A percentile compares a stretch with the other conserved stretches of the same genome.
phyloP scores from a whole-genome alignment of 1,140 invertebrate genomes.

The Mizuhopecten yessoensis region DNA sequence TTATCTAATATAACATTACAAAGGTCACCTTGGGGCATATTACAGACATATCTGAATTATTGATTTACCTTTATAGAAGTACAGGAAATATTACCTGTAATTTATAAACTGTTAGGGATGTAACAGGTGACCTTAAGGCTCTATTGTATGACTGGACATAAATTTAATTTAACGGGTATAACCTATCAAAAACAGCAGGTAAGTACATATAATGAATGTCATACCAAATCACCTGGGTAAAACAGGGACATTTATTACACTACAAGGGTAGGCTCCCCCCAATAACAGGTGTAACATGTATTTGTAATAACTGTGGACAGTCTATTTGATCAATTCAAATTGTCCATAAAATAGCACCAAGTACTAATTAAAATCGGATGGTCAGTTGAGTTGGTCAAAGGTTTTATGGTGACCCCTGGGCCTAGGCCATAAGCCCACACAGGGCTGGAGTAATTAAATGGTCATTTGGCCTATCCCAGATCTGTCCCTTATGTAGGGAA shows the following conservation, averaged over 20 bases:
- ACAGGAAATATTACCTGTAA: constrained; percentile 34
- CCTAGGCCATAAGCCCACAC: not conserved
- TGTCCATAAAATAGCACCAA: constrained; percentile 17
- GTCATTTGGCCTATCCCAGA: not conserved
- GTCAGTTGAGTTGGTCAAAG: constrained; percentile 32
- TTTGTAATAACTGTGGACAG: not conserved
- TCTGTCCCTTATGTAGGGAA: not conserved
- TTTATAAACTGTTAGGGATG: not conserved
- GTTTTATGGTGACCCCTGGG: not conserved
- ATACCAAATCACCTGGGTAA: not conserved
- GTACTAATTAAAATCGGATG: constrained; percentile 35
- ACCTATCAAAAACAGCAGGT: not conserved
- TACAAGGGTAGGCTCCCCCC: not conserved
- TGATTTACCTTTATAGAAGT: not conserved
- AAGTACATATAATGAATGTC: not conserved
- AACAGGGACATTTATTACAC: constrained; percentile 39
- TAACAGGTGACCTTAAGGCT: not conserved
- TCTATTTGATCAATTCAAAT: constrained; percentile 26
- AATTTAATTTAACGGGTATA: constrained; percentile 13
- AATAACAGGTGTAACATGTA: not conserved
- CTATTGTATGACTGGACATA: constrained; percentile 26
- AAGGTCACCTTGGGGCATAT: not conserved
- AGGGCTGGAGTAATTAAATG: not conserved
- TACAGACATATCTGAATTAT: constrained; percentile 14
- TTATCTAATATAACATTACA: not conserved